Base-by-base conservation (phyloP, 2,113 vertebrate genomes). In the Nothoprocta perdicaria region DNA sequence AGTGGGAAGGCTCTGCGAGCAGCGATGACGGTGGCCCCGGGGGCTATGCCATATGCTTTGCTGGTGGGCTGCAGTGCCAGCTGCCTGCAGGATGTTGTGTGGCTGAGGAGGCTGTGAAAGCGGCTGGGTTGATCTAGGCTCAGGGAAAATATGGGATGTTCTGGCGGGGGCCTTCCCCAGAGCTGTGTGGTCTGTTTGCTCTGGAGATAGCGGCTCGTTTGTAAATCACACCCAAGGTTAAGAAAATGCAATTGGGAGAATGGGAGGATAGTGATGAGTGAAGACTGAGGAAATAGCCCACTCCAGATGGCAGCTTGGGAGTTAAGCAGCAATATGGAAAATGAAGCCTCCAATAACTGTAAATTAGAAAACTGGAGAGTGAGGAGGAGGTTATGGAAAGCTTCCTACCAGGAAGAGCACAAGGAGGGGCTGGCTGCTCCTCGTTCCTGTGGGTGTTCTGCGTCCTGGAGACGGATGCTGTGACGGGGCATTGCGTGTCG, bases 61-160 rank as follows among this genome's bases (percentile, higher is more conserved):
- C 73, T 38, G 45, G 35, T 53, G 77, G 63, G 88, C 68, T 57
- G 60, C 55, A 38, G 53, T 7, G 16, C 55, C 0, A 1, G 40
- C 68, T 71, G 65, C 74, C 66, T 0, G 1, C 81, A 6, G 73
- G 29, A 61, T 52, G 35, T 41, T 10, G 33, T 0, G 4, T 11
- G 48, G 10, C 50, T 41, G 48, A 6, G 0, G 0, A 1, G 60
- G 13, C 58, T 22, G 50, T 74, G 69, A 9, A 38, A 61, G 24
- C n/a, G 61, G 14, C 78, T 73, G 74, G 12, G 33, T 65, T 52
- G 19, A 13, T 35, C 24, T 40, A 50, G 8, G 0, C 1, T 3
- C 12, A 2, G 10, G 29, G 81, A 93, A 79, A 63, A 4, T 46
- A 15, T 1, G 23, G 8, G 77, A 10, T 27, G 24, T 4, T 2